Base-by-base conservation (phyloP, 2,113 vertebrate genomes). In the Xyliphius kryptos region DNA sequence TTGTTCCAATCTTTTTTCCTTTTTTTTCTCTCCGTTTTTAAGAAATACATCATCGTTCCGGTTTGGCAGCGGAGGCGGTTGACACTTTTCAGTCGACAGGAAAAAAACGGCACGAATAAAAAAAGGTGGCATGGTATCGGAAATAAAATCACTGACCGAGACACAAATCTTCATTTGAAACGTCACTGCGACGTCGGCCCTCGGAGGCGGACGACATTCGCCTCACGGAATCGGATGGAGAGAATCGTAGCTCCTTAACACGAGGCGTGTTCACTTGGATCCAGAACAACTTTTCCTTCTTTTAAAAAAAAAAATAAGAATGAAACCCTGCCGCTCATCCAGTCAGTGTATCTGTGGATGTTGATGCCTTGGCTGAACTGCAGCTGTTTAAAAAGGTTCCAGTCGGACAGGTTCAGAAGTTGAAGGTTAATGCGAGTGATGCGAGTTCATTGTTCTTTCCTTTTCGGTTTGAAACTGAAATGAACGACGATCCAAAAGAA, bases 1-100 rank as follows among this genome's bases (percentile, higher is more conserved):
- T 80, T 81, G 78, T 79, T 85, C 75, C 74, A 66, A 56, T 56
- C 20, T 26, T 20, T 43, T 49, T 44, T 43, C 26, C 47, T 56
- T 36, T 14, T 66, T 62, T 44, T 46, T 44, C 17, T 12, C 5
- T 61, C 62, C 32, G 60, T 51, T 47, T 52, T 8, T 22, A 22
- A 56, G 49, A 46, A 41, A 71, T 57, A 62, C 26, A 53, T 5
- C 26, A 32, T 53, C 53, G 65, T 56, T 52, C 59, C 56, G 16
- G 56, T 56, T 49, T 71, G 69, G 69, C 69, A 66, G 68, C 51
- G 46, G 63, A 51, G 37, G 52, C 38, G 57, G 59, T 49, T 46
- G 58, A 55, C 32, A 55, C 17, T 49, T n/a, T 22, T 2, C 6
- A 41, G 37, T 56, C 50, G 47, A 60, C 47, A 14, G 47, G 47